phyloP scores from a whole-genome alignment of 2,888 invertebrate genomes.

The Margaritifera margaritifera region DNA sequence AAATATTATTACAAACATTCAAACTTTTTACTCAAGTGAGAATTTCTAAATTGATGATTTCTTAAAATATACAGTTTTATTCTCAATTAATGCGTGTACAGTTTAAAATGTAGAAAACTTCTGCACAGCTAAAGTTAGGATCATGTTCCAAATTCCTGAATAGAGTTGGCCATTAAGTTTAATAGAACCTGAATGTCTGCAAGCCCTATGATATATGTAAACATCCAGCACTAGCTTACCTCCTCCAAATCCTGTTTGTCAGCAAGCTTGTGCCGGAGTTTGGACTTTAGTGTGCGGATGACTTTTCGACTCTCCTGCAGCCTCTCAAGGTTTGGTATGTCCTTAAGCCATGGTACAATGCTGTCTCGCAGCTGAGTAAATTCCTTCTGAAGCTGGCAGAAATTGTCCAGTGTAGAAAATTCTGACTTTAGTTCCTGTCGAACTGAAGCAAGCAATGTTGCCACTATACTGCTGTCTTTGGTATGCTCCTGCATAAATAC shows the following conservation, averaged over 20 bases:
- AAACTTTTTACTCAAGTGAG: too few species aligned
- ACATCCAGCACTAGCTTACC: conserved; percentile 31
- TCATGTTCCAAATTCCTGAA: too few species aligned
- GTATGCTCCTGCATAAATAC: conserved; percentile 44
- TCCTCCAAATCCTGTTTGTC: conserved; percentile 67
- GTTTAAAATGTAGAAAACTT: too few species aligned
- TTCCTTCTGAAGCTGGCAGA: conserved; percentile 42
- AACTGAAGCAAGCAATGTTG: conserved; percentile 53
- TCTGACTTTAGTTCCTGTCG: conserved; percentile 52
- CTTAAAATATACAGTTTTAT: too few species aligned
- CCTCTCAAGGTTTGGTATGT: conserved; percentile 49
- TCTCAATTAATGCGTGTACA: too few species aligned
- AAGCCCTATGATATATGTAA: too few species aligned
- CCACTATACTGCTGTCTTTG: conserved; percentile 51
- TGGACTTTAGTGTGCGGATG: conserved; percentile 59
- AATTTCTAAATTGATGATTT: too few species aligned
- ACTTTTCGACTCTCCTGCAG: conserved; percentile 51
- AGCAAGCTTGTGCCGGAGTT: conserved; percentile 64
- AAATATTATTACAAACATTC: too few species aligned
- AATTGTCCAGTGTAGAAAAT: conserved; percentile 47
- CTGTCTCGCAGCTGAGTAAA: conserved; percentile 43
- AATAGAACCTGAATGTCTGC: background rate
- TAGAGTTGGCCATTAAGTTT: too few species aligned
- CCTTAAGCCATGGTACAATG: conserved; percentile 61
- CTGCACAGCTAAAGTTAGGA: too few species aligned